These are phyloP conservation scores for Melospiza melodia DNA, from an alignment of 2,113 vertebrate species.

Conservation along the genomic window DNA sequence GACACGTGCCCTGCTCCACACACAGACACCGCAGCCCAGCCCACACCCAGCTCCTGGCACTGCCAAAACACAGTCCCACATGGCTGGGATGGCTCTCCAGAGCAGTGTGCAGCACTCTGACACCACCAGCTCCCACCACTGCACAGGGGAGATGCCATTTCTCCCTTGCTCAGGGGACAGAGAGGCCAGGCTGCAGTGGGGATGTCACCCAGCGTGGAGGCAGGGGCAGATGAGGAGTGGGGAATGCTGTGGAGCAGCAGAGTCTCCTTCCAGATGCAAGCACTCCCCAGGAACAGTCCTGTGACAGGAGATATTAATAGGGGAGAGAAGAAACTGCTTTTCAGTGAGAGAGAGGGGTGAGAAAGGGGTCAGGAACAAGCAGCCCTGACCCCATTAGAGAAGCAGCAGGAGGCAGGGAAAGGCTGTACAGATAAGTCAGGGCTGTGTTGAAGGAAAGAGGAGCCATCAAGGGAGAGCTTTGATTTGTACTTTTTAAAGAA, in stretches of 20 bases:
- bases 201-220: neutral
- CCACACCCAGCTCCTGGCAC: neutral
- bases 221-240: neutral
- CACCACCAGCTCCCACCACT: neutral
- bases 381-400: slow-evolving; percentile 46
- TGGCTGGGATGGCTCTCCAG: rapidly evolving
- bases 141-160: rapidly evolving
- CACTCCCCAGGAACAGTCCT: neutral
- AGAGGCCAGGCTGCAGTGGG: neutral
- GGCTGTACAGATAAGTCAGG: neutral
- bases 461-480: slow-evolving; percentile 9
- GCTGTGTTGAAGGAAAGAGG: neutral
- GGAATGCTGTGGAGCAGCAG: neutral
- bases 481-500: neutral
- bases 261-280: neutral
- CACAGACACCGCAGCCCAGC: neutral
- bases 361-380: neutral
- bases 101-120: rapidly evolving
- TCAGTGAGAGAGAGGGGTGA: slow-evolving; percentile 18
- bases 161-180: neutral
- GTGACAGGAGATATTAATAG: slow-evolving; percentile 26
- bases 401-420: neutral
- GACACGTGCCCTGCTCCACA: neutral
- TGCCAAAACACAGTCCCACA: neutral
- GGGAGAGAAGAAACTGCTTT: neutral